Conservation (phyloP, 2,797 vertebrate genomes). For the Sternotherus odoratus region DNA sequence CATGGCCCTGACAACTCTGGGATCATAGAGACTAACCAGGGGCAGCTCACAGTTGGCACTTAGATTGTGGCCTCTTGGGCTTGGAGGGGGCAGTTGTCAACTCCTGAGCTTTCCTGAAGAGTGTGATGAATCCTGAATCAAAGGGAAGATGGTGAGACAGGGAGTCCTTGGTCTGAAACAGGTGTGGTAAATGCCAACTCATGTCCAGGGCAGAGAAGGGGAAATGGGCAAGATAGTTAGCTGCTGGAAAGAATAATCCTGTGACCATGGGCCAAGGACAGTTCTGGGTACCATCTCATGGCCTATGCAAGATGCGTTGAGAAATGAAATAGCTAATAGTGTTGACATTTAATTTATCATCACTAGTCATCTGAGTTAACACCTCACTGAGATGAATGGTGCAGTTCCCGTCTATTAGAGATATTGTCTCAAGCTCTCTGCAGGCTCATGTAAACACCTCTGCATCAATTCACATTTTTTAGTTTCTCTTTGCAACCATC, state of each 20-base stretch:
- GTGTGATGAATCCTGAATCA: not conserved
- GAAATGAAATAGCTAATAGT: not conserved
- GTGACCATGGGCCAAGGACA: not conserved
- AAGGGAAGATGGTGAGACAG: not conserved
- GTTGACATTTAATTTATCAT: not conserved
- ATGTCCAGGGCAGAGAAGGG: not conserved
- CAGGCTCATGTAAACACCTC: not conserved
- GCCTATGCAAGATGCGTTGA: not conserved
- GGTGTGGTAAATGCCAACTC: fast-evolving
- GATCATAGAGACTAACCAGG: not conserved
- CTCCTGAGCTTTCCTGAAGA: not conserved
- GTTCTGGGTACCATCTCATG: not conserved
- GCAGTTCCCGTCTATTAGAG: not conserved
- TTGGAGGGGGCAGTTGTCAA: not conserved
- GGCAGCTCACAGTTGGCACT: not conserved
- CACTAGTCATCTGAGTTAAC: not conserved
- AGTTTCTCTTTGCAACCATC: not conserved
- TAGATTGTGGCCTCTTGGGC: not conserved
- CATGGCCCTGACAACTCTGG: not conserved
- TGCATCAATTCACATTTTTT: not conserved
- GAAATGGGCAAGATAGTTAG: not conserved
- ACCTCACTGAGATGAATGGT: not conserved
- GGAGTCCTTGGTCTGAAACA: not conserved
- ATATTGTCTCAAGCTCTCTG: not conserved
- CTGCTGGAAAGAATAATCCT: conserved; percentile 17